Evolutionary conservation across 2,797 vertebrate genomes (phyloP), one percentile per base, ranked within the genome.

Genomic region (Etheostoma perlongum): DNA sequence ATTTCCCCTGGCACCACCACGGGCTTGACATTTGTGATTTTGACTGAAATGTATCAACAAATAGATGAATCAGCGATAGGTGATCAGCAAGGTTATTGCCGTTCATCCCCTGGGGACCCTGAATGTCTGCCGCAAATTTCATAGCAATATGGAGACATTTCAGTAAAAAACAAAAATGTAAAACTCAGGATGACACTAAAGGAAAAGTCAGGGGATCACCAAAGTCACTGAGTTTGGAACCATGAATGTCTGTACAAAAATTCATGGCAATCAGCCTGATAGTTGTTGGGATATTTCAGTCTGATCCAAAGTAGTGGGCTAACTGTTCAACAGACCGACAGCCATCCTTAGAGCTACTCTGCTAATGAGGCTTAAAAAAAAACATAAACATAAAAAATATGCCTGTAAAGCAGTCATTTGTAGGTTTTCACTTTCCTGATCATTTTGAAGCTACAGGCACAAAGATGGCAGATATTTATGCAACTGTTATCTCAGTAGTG

Each of bases 201-300:
- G 33, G 10, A 40, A 66, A 66, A 25, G 10, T 52, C 12, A 19
- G 25, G 9, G 33, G n/a, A 4, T 51, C 30, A 21, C 40, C 11
- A 27, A 15, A 46, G 42, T 33, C 65, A 54, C 52, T n/a, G 6
- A 27, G 65, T 25, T 18, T 69, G 30, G 16, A 15, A 42, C 5
- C 25, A 46, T 68, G 21, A 68, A 62, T 40, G 58, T 49, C n/a
- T 57, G 16, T 6, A n/a, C 53, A 27, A 12, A 27, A 36, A 51
- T 27, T 23, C 2, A 64, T 23, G 14, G 4, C 46, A 70, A 52
- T 60, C 6, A 18, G 27, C 59, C 8, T 0, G 25, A 16, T 52
- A 63, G 3, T 58, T 46, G 23, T 23, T 21, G 19, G 52, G n/a
- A 52, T 40, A 18, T 48, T 70, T 74, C 33, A 74, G 16, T 61